These are phyloP conservation scores for Leucoma salicis DNA, from an alignment of 2,888 invertebrate genomes.

Conservation along the genomic window DNA sequence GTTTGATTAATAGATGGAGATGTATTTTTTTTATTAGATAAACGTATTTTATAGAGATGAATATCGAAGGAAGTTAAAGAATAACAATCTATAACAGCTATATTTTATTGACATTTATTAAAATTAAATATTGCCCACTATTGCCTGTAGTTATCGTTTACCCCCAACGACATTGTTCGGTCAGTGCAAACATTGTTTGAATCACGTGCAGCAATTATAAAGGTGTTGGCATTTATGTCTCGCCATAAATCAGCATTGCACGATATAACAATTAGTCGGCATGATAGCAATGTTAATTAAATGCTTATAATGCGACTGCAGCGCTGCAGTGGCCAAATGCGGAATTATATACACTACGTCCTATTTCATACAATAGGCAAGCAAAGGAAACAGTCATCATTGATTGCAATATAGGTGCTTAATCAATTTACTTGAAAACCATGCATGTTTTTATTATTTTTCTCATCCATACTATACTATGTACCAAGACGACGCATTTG, in stretches of 20 bases:
- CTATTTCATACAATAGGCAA: too few species aligned
- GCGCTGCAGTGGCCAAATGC: conserved; percentile 46
- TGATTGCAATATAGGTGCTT: too few species aligned
- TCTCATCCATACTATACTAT: too few species aligned
- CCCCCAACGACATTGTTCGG: conserved; percentile 51
- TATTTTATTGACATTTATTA: conserved; percentile 30
- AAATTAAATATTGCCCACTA: conserved; percentile 39
- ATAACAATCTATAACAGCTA: conserved; percentile 5
- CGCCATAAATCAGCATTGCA: conserved; percentile 77
- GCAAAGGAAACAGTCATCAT: too few species aligned
- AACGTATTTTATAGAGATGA: background rate
- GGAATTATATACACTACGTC: conserved; percentile 41
- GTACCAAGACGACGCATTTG: too few species aligned
- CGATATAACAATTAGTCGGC: conserved; percentile 82
- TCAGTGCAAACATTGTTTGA: conserved; percentile 64
- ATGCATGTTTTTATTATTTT: too few species aligned
- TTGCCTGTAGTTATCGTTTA: conserved; percentile 38
- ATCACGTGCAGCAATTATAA: conserved; percentile 72
- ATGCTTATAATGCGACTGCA: conserved; percentile 64
- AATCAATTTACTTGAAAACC: too few species aligned
- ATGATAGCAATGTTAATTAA: conserved; percentile 83
- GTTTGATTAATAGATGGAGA: conserved; percentile 46
- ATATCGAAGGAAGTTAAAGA: too few species aligned
- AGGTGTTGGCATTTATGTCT: conserved; percentile 77
- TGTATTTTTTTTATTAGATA: conserved; percentile 1